These are phyloP conservation scores for Apodemia duryi DNA, from an alignment of 2,888 invertebrate species.

Conservation along the genomic window DNA sequence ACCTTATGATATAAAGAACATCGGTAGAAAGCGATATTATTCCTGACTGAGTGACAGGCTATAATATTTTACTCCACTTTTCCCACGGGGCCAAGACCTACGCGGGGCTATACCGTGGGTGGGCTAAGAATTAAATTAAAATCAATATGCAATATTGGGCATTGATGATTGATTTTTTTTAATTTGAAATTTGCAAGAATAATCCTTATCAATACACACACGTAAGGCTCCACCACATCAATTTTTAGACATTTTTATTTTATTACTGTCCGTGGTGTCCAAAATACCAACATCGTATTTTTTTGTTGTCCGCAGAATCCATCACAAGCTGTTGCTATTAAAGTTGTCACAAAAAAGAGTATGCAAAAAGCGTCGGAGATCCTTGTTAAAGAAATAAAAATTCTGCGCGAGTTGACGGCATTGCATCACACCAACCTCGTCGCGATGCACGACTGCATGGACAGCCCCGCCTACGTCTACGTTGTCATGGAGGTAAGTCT, in stretches of 20 bases:
- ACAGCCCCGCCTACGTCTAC: conserved; percentile 95
- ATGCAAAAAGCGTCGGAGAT: conserved; percentile 98
- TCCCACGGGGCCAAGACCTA: no score
- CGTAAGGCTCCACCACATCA: no score
- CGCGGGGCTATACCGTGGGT: no score
- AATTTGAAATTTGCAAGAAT: no score
- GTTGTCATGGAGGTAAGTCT: conserved; percentile 97
- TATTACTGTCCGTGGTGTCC: not conserved
- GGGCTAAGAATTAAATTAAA: no score
- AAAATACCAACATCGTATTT: not conserved
- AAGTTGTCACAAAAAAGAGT: conserved; percentile 98
- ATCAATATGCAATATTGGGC: no score
- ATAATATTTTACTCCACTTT: no score
- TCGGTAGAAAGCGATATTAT: no score
- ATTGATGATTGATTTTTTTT: no score
- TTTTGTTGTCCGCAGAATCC: conserved; percentile 82
- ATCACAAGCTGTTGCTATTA: conserved; percentile 95
- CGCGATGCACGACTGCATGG: conserved; percentile 97
- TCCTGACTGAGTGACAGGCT: no score
- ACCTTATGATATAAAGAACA: no score
- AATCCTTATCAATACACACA: no score
- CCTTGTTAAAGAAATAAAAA: conserved; percentile 99
- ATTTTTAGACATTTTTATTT: not conserved
- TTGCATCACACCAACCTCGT: conserved; percentile 99
- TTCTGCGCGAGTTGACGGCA: conserved; percentile 97